Conservation (phyloP, 2,113 vertebrate genomes). For the Hirundichthys speculiger region DNA sequence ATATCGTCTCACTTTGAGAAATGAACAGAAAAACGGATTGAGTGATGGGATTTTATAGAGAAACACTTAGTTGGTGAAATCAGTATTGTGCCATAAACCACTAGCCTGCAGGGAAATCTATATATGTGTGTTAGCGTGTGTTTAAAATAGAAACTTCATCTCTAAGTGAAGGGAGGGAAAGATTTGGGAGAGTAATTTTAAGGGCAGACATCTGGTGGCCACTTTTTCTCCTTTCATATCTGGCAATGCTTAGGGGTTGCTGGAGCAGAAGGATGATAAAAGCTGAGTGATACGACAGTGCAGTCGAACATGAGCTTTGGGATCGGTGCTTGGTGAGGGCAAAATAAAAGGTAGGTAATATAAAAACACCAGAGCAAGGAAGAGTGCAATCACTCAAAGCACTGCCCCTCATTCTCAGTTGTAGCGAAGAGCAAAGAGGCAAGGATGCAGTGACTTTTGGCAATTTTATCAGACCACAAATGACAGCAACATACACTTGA, state of each 20-base stretch:
- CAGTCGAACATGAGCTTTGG: conserved; percentile 3
- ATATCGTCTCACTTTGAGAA: no score
- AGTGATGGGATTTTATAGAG: conserved; percentile 14
- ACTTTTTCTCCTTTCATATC: conserved; percentile 43
- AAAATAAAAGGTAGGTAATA: no score
- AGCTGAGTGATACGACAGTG: conserved; percentile 14
- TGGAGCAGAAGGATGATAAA: conserved; percentile 36
- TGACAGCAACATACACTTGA: conserved; percentile 16
- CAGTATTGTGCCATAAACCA: conserved; percentile 33
- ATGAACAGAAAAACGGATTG: neutral
- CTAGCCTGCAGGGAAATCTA: conserved; percentile 15
- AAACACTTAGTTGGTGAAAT: conserved; percentile 21
- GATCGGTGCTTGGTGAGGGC: neutral
- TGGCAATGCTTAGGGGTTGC: conserved; percentile 32
- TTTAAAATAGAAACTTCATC: conserved; percentile 6
- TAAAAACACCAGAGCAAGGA: conserved; percentile 42
- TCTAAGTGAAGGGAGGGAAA: conserved; percentile 36
- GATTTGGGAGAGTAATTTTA: conserved; percentile 48
- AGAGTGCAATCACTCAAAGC: no score
- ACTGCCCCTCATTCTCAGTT: neutral
- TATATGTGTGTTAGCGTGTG: conserved; percentile 13
- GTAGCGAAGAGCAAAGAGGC: conserved; percentile 15
- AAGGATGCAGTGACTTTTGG: conserved; percentile 7
- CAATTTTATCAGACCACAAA: conserved; percentile 40
- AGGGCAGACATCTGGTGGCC: conserved; percentile 47